Evolutionary conservation across 2,888 invertebrate genomes (phyloP).

Genomic region (Aphidoletes aphidimyza): DNA sequence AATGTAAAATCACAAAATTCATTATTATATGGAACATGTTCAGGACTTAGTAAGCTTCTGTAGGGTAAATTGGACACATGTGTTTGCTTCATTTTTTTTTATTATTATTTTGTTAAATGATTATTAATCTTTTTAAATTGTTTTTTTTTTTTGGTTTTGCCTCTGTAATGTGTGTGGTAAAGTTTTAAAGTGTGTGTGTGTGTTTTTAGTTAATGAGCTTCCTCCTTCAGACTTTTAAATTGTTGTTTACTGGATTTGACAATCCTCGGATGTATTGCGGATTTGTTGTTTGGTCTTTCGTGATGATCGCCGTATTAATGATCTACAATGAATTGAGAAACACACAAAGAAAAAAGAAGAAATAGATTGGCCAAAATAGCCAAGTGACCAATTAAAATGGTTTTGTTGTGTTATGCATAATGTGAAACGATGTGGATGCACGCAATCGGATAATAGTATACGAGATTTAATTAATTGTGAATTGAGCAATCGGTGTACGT

Average conservation of each 20-base stretch:
- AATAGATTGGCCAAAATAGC: too few species aligned
- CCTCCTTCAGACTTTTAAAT: conserved; percentile 11
- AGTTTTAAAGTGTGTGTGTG: background rate
- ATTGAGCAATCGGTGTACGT: background rate
- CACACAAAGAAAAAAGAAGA: background rate
- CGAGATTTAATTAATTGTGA: background rate
- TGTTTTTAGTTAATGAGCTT: background rate
- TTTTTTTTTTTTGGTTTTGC: background rate
- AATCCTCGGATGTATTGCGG: conserved; percentile 78
- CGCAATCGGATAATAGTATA: too few species aligned
- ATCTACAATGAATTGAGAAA: conserved; percentile 75
- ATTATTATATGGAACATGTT: conserved; percentile 28
- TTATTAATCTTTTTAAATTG: background rate
- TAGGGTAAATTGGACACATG: conserved; percentile 47
- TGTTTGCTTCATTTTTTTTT: background rate
- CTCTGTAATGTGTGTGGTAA: too few species aligned
- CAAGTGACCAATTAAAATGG: too few species aligned
- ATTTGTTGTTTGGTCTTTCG: conserved; percentile 83
- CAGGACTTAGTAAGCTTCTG: conserved; percentile 33
- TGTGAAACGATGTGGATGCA: too few species aligned
- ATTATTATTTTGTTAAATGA: background rate
- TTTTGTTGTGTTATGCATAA: too few species aligned
- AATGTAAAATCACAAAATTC: conserved; percentile 37
- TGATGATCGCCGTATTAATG: conserved; percentile 82
- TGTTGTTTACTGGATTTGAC: conserved; percentile 74